Base-by-base conservation (phyloP, 2,113 vertebrate genomes). In the Brachypodius melanocephalos region DNA sequence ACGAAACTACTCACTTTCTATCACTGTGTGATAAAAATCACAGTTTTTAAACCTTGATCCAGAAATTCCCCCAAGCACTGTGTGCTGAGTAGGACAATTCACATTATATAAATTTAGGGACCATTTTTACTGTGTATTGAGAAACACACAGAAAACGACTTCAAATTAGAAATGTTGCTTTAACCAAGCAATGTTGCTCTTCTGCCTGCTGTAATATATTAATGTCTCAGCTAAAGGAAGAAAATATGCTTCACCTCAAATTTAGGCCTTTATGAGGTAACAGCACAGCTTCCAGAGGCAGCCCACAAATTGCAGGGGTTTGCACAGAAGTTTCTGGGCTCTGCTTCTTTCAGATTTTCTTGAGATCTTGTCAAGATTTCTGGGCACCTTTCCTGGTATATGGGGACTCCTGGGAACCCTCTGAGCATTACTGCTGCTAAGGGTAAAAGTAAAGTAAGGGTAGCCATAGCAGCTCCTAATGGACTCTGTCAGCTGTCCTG, bases 331-430 rank as follows among this genome's bases (percentile, higher is more conserved):
- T 83, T 87, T 62, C 36, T 73, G 59, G n/a, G 12, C 38, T 55
- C 42, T 77, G 20, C 11, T 46, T 61, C 25, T 40, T 61, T 62
- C 29, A 51, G 13, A 42, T 73, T 57, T 78, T 46, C 48, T 83
- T 42, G 31, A 82, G 32, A 26, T 65, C n/a, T 65, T n/a, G 14
- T 79, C 84, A 59, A 54, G 22, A 7, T 75, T 88, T 91, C 68
- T 65, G 45, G 45, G 51, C 51, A 71, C 21, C 34, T 52, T 88
- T 48, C 49, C 66, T 88, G 55, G 10, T 13, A 52, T 42, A 36
- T 0, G 0, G 43, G 28, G 55, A 40, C 21, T 80, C 22, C 43
- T 52, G 31, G n/a, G 28, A 75, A 34, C 5, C 14, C 29, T 68
- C 43, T 68, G 25, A 36, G 18, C 17, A 25, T 68, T 68, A 88